Base-by-base conservation (phyloP, 2,797 vertebrate species). In the Sparus aurata region DNA sequence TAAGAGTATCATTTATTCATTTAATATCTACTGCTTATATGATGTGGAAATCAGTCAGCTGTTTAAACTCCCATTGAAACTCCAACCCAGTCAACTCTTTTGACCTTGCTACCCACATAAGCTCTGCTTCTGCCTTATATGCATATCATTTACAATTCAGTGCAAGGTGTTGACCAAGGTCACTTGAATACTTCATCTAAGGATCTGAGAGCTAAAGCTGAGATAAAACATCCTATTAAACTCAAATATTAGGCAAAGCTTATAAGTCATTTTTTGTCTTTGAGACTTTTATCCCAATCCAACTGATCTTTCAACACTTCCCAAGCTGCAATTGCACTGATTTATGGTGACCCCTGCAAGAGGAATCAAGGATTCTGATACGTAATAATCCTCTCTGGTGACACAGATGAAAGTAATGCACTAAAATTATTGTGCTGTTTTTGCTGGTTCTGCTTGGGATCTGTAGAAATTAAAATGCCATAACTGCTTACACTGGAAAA, bases 331-430 rank as follows among this genome's bases (percentile, higher is more conserved):
- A 65, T 72, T 69, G 38, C 50, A 18, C 69, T 73, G 84, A 87
- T 84, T 83, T 59, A 83, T 72, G 63, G 80, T 55, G 76, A 75
- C 43, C 65, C 46, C 58, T 55, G 64, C 62, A 75, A 74, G 75
- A 75, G 66, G 66, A 77, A 75, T 80, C 74, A 62, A 79, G 63
- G 55, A 68, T 80, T 82, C 71, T 84, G 82, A 87, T 85, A 47
- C 75, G 64, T 75, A 75, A 88, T 80, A 74, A 67, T 86, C 59
- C 74, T 73, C 65, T 72, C 17, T 43, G 69, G 79, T 25, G 41
- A 85, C 67, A 25, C 63, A 79, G 68, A 88, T 89, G 65, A 89
- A 89, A 86, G 75, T 59, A 49, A 61, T 80, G 60, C 80, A 76
- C 81, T 63, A 72, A 76, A 83, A 80, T 50, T 52, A 30, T 64